These are phyloP conservation scores for Cettia cetti DNA, from an alignment of 2,113 vertebrate genomes.

Conservation along the genomic window DNA sequence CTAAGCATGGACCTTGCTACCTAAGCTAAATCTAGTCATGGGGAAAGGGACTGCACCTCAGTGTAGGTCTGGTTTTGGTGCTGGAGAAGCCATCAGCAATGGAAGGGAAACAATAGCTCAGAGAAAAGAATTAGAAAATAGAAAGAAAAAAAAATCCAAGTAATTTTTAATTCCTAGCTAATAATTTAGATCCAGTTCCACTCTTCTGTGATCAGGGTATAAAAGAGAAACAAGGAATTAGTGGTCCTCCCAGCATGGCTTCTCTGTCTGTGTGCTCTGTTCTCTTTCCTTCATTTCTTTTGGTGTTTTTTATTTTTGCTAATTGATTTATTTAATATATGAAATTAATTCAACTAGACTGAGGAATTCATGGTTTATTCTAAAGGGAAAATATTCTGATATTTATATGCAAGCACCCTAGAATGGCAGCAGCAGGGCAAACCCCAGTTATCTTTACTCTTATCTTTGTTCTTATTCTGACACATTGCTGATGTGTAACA, in stretches of 20 bases:
- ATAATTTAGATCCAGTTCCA: background rate
- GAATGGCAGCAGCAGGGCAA: background rate
- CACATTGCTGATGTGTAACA: background rate
- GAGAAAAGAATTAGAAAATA: background rate
- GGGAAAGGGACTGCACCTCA: background rate
- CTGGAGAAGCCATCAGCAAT: background rate
- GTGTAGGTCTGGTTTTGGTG: background rate
- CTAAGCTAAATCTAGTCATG: fast-evolving
- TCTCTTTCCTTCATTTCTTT: background rate
- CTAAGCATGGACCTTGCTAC: background rate
- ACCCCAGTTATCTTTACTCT: background rate
- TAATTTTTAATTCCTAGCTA: background rate
- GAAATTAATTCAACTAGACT: background rate
- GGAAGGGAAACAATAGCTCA: background rate
- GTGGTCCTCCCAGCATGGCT: fast-evolving
- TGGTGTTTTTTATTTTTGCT: background rate
- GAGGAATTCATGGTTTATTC: background rate
- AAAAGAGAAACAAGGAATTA: background rate
- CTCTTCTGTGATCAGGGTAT: background rate
- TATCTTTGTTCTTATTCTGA: background rate
- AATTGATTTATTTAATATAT: background rate
- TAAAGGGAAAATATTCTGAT: background rate
- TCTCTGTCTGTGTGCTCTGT: background rate
- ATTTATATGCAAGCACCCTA: background rate
- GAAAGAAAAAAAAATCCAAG: background rate